Base-by-base conservation (phyloP, 2,797 vertebrate species). In the Enteromius treurensis region DNA sequence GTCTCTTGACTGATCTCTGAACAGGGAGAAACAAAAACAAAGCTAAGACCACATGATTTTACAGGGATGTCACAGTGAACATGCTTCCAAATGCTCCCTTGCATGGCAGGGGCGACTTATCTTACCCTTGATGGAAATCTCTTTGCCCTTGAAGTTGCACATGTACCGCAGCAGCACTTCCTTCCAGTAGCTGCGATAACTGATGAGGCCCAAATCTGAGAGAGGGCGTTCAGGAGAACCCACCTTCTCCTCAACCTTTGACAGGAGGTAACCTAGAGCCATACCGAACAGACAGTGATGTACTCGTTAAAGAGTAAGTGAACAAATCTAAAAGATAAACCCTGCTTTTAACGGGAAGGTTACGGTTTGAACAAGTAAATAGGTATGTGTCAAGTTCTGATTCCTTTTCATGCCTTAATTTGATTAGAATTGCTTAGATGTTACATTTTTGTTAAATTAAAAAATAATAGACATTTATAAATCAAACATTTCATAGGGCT, bases 171-270 rank as follows among this genome's bases (percentile, higher is more conserved):
- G 93, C 2, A 97, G 94, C 45, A 97, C 96, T 64, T 97, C 96
- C 87, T 97, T 97, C 96, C 96, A 97, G 91, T 97, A 97, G 90
- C 96, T 97, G 49, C 96, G 93, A 88, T 97, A 97, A 91, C 96
- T 97, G 90, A 97, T 97, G 55, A 97, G 95, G 1, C 96, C 96
- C 83, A 97, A 81, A 79, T 97, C 96, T 0, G 96, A 97, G 2
- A 97, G 93, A 0, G 96, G 96, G 0, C 96, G 93, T 47, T 97
- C 96, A 0, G 96, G 95, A 69, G 95, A 96, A 2, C 95, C 95
- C 1, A 96, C 95, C 45, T 96, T 96, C 77, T 96, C 95, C 85
- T 95, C 94, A 23, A 94, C 93, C 88, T 95, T 95, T 2, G 95
- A 80, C 75, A 89, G 60, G 49, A 86, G 64, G 80, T 70, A 37